These are phyloP conservation scores for Sarcoramphus papa DNA, from an alignment of 2,797 vertebrate species.

Conservation along the genomic window DNA sequence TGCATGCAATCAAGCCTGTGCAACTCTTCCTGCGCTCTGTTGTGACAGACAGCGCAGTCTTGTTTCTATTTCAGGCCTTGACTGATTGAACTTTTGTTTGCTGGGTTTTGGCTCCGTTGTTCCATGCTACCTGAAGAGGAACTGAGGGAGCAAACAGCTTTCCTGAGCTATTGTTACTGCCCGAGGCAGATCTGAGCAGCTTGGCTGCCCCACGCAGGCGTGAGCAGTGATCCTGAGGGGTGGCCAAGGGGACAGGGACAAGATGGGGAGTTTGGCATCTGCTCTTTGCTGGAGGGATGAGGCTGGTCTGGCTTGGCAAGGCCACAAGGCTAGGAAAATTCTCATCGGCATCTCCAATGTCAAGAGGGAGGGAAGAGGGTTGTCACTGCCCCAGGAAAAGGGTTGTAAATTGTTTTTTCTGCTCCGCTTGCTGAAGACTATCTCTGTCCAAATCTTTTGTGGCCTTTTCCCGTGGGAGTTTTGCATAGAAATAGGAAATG, in stretches of 20 bases:
- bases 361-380: background rate
- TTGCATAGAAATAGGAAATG: background rate
- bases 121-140: background rate
- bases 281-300: background rate
- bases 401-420: background rate
- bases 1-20: background rate
- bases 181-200: background rate
- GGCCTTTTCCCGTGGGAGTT: background rate
- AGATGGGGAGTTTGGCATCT: background rate
- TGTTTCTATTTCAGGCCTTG: background rate
- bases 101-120: background rate
- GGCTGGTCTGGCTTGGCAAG: background rate
- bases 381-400: background rate
- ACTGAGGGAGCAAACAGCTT: background rate
- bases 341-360: background rate
- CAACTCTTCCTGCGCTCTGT: background rate
- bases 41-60: background rate
- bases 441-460: background rate
- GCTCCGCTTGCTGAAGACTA: background rate
- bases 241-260: background rate
- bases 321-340: background rate
- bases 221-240: background rate
- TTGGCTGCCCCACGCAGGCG: rapidly evolving
- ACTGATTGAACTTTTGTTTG: background rate
- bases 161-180: constrained; percentile 20